phyloP scores from a whole-genome alignment of 2,113 vertebrate species.

The Lasiurus borealis region DNA sequence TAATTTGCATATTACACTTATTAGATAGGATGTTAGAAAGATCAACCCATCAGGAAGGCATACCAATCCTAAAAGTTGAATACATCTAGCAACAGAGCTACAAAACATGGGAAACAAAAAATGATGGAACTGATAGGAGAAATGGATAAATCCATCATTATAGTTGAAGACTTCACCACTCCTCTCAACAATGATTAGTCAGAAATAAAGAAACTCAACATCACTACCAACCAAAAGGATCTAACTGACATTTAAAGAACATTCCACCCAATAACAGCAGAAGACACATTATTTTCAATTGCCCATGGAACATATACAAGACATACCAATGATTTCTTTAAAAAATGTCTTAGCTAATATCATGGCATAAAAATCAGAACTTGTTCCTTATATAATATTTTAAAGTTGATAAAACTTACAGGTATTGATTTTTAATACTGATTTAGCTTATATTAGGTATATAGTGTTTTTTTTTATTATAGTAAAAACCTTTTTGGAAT shows the following conservation, averaged over 20 bases:
- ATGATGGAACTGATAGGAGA: neutral
- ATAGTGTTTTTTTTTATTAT: neutral
- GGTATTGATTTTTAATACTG: neutral
- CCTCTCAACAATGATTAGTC: constrained; percentile 15
- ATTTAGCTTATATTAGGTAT: constrained; percentile 9
- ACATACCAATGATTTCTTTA: constrained; percentile 19
- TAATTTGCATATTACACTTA: no score
- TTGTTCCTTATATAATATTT: constrained; percentile 31
- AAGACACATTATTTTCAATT: neutral
- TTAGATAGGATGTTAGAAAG: neutral
- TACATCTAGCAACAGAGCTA: neutral
- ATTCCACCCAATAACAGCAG: neutral
- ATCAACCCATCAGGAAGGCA: neutral
- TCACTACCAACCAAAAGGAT: neutral
- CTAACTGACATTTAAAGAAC: neutral
- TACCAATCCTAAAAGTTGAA: neutral
- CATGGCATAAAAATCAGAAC: neutral
- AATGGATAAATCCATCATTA: neutral
- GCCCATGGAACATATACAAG: neutral
- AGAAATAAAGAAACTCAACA: neutral
- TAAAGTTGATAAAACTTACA: neutral
- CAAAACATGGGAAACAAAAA: constrained; percentile 12
- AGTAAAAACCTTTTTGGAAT: constrained; percentile 8
- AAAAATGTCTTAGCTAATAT: constrained; percentile 40
- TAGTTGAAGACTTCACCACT: neutral